phyloP scores from a whole-genome alignment of 37 sponge, comb jelly and placozoan genomes.

The Corticium candelabrum region DNA sequence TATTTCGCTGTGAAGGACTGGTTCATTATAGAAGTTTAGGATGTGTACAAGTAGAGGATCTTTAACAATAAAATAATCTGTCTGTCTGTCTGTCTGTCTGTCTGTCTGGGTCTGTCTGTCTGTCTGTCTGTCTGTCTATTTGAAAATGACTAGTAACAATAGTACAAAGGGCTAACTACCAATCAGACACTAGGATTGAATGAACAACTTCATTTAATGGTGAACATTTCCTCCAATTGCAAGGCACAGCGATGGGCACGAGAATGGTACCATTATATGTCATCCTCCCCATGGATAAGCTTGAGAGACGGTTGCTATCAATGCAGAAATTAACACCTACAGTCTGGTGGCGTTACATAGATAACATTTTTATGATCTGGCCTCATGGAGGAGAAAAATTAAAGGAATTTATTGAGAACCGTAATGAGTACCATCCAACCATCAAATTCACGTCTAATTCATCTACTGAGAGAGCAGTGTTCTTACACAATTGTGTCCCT shows the following conservation, averaged over 20 bases:
- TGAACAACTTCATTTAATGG: too few species aligned
- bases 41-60: too few species aligned
- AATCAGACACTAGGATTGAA: too few species aligned
- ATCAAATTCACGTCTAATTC: constrained; percentile 11
- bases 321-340: background rate
- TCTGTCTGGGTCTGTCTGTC: too few species aligned
- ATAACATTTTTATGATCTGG: background rate
- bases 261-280: background rate
- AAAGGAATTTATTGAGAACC: background rate
- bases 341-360: background rate
- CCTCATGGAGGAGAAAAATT: constrained; percentile 8
- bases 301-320: background rate
- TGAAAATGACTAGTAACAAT: too few species aligned
- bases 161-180: too few species aligned
- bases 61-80: too few species aligned
- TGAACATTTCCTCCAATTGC: background rate
- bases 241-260: constrained; percentile 1
- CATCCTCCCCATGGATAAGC: background rate
- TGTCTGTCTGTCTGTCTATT: too few species aligned
- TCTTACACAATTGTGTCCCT: constrained; percentile 16
- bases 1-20: too few species aligned
- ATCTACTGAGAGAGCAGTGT: background rate
- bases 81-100: too few species aligned
- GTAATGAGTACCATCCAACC: constrained; percentile 15
- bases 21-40: too few species aligned